Evolutionary conservation across 2,888 invertebrate species (phyloP), one percentile per base, ranked within the genome.

Genomic region (Heliconius ismenius): DNA sequence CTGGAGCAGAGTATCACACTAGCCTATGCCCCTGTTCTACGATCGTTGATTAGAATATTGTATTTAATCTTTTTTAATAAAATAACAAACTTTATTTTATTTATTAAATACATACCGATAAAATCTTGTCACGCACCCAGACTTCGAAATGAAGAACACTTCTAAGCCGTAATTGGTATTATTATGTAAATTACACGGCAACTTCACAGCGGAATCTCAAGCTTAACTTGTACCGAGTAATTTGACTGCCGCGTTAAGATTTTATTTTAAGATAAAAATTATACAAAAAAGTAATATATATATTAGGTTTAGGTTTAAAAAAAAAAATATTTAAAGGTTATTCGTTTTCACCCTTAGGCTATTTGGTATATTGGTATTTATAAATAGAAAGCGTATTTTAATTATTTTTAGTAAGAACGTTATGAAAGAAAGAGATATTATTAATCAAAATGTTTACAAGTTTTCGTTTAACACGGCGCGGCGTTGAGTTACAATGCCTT

Each of bases 151-250:
- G 78, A 79, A 78, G 78, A 79, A 78, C 79, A 80, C 79, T 81
- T 80, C 78, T 74, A 79, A 76, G 75, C 63, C 80, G 77, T 80
- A 81, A 82, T 82, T 81, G 80, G 79, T 81, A 80, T 81, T 80
- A 81, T 81, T 82, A 82, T 81, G 81, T 80, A 81, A 82, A 81
- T 81, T 78, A 80, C 77, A 78, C 79, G 77, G 72, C 69, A 81
- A 81, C 79, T 79, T 70, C 69, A 73, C 75, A 60, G 75, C 28
- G 68, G 78, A 77, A 77, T 79, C 76, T 79, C 78, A 78, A 79
- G 78, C 73, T 79, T 78, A 77, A 79, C 76, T 74, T 78, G 76
- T 77, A 75, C 75, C 67, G 74, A 62, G 70, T 77, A 77, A 80
- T 78, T 79, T 79, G 54, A 67, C 70, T 73, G 79, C 54, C 62